Evolutionary conservation across 2,797 vertebrate genomes (phyloP).

Genomic region (Alcedo atthis): DNA sequence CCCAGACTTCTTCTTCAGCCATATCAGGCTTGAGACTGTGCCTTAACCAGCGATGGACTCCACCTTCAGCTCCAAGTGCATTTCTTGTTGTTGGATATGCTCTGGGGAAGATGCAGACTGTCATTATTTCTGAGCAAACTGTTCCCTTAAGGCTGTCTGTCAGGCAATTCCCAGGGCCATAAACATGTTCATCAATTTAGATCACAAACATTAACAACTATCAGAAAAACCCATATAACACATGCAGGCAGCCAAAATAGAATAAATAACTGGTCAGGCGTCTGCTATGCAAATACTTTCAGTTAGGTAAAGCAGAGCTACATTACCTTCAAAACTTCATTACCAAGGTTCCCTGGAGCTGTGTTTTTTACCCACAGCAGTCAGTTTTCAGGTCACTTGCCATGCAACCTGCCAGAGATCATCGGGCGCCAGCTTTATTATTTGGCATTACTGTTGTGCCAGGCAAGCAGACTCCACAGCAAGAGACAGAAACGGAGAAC

Average conservation of each 20-base stretch:
- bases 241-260: background rate
- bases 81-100: background rate
- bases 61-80: background rate
- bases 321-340: background rate
- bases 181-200: background rate
- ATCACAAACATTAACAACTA: background rate
- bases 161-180: background rate
- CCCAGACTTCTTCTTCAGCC: background rate
- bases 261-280: background rate
- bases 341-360: background rate
- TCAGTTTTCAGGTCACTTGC: background rate
- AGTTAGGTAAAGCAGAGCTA: background rate
- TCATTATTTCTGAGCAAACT: background rate
- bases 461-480: background rate
- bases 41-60: background rate
- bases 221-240: background rate
- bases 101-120: background rate
- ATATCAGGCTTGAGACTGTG: background rate
- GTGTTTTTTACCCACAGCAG: background rate
- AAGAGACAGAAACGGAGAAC: background rate
- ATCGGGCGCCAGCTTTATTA: background rate
- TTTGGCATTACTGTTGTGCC: background rate
- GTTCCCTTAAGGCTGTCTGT: background rate
- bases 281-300: background rate
- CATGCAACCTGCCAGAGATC: background rate